Percentiles rank a stretch among this genome's conserved stretches.
These are phyloP conservation scores for Bothrops alternatus DNA, from an alignment of 2,797 vertebrate genomes.

Conservation along the genomic window DNA sequence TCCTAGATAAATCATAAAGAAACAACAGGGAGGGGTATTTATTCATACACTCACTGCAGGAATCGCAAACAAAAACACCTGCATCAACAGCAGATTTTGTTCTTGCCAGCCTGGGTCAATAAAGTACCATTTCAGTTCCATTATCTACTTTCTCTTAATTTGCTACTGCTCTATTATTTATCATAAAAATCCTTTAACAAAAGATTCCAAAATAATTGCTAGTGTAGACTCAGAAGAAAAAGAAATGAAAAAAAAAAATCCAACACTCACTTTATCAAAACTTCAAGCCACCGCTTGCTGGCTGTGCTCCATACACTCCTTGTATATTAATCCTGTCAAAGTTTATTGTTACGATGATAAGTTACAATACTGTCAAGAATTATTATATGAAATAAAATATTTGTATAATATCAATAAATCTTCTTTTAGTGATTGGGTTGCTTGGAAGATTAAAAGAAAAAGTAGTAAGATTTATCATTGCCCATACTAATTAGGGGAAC, in stretches of 20 bases:
- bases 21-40: conserved; percentile 55
- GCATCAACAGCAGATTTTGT: conserved; percentile 53
- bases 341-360: background rate
- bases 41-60: conserved; percentile 48
- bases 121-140: conserved; percentile 19
- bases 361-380: background rate
- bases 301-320: background rate
- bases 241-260: background rate
- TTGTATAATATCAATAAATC: background rate
- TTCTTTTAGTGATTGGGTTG: background rate
- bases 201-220: background rate
- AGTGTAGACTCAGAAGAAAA: background rate
- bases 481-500: background rate
- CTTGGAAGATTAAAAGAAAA: background rate
- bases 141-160: conserved; percentile 18
- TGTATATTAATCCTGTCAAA: background rate
- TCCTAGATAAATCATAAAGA: conserved; percentile 57
- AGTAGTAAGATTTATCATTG: background rate
- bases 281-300: too few relatives aligned
- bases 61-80: conserved; percentile 58
- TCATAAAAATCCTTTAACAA: conserved; percentile 7
- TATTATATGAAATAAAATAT: background rate
- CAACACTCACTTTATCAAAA: background rate
- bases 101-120: conserved; percentile 43
- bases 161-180: conserved; percentile 20